phyloP scores from a whole-genome alignment of 2,888 invertebrate species.

The Himalopsyche kuldschensis region DNA sequence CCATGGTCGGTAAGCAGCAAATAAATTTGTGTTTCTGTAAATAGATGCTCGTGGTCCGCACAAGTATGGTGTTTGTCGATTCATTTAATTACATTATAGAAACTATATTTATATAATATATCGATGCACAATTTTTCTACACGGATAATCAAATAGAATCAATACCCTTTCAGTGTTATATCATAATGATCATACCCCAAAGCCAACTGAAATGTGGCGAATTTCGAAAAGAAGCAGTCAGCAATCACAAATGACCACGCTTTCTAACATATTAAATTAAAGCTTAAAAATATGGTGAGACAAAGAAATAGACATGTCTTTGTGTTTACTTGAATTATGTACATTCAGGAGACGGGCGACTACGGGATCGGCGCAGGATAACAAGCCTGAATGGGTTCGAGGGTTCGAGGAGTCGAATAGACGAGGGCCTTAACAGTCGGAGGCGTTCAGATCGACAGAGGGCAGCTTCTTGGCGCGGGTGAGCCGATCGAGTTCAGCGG shows the following conservation, averaged over 20 bases:
- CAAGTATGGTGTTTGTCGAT: too few species aligned
- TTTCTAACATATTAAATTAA: not conserved
- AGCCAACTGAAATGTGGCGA: not conserved
- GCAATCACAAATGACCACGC: not conserved
- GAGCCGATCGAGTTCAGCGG: constrained; percentile 88
- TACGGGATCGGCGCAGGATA: not conserved
- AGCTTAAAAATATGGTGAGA: not conserved
- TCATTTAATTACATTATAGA: too few species aligned
- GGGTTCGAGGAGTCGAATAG: not conserved
- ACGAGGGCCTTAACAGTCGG: constrained; percentile 48
- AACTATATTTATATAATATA: too few species aligned
- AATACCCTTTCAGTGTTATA: too few species aligned
- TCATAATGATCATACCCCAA: not conserved
- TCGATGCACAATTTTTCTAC: not conserved
- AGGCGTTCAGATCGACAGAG: constrained; percentile 60
- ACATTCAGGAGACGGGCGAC: not conserved
- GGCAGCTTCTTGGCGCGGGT: constrained; percentile 68
- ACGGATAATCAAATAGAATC: not conserved
- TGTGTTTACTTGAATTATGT: not conserved
- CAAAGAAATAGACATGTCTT: not conserved
- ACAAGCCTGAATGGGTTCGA: not conserved
- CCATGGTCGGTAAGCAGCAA: too few species aligned
- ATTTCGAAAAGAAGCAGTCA: not conserved
- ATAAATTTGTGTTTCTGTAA: too few species aligned
- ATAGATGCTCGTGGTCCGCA: too few species aligned